phyloP scores from a whole-genome alignment of 2,113 vertebrate species.

The Aplodontia rufa region DNA sequence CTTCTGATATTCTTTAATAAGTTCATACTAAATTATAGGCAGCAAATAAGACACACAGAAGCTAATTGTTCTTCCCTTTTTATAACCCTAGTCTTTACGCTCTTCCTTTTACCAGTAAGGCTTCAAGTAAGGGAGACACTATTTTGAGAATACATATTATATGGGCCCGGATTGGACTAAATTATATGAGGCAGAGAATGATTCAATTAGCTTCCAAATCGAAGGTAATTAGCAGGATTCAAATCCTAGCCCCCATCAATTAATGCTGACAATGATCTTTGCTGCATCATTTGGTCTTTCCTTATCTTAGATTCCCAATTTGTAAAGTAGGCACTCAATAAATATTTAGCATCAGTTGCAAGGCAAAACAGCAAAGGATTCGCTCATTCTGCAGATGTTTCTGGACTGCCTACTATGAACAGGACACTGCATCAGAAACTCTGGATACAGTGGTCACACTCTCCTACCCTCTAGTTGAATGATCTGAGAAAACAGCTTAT shows the following conservation, averaged over 20 bases:
- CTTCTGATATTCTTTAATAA: too few relatives aligned
- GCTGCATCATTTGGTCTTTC: neutral
- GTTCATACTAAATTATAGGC: neutral
- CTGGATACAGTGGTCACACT: neutral
- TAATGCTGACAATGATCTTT: neutral
- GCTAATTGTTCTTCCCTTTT: neutral
- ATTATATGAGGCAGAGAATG: neutral
- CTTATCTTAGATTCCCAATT: neutral
- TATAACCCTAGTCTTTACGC: neutral
- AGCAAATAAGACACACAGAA: neutral
- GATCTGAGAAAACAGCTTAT: neutral
- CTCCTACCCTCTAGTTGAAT: neutral
- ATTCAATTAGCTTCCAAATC: neutral
- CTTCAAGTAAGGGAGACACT: neutral
- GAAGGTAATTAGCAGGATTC: neutral
- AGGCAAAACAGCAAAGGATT: neutral
- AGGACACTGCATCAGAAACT: neutral
- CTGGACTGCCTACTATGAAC: neutral
- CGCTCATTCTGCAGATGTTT: neutral
- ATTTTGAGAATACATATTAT: neutral
- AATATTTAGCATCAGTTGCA: neutral
- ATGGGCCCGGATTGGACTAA: neutral
- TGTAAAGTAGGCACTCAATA: neutral
- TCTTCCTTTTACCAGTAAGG: neutral
- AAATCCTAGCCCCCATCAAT: neutral